These are phyloP conservation scores for Aphelocoma coerulescens DNA, from an alignment of 2,113 vertebrate genomes.

Conservation along the genomic window DNA sequence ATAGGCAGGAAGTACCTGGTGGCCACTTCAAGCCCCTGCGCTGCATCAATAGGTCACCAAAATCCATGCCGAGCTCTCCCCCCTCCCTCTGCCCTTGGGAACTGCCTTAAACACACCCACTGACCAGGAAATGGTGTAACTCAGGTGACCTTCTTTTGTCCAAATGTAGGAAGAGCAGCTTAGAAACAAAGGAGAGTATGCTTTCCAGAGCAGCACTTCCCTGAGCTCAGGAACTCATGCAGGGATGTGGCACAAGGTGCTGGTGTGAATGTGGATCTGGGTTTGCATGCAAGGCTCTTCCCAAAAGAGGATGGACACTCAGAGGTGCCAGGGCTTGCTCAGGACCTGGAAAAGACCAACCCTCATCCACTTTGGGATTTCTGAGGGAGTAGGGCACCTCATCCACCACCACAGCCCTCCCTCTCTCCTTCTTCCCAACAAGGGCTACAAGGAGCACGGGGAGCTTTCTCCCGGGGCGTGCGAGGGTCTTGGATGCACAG, in stretches of 20 bases:
- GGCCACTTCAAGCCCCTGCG: neutral
- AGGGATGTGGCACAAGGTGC: neutral
- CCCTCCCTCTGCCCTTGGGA: neutral
- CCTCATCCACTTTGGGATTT: neutral
- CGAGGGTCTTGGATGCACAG: constrained; percentile 71
- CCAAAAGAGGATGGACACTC: neutral
- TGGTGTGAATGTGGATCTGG: rapidly evolving
- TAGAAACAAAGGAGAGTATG: neutral
- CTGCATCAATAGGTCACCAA: neutral
- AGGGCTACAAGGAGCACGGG: neutral
- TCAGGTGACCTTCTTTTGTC: neutral
- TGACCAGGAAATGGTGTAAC: neutral
- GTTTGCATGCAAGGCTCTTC: neutral
- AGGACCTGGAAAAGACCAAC: neutral
- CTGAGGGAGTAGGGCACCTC: neutral
- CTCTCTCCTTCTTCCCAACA: neutral
- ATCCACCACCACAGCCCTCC: neutral
- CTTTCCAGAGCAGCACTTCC: neutral
- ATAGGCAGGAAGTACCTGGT: neutral
- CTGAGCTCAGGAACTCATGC: neutral
- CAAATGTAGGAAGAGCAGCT: neutral
- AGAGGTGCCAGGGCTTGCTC: neutral
- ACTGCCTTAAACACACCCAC: neutral
- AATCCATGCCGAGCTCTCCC: neutral
- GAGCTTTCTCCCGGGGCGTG: neutral